Evolutionary conservation across 2,797 vertebrate species (phyloP), one percentile per base, ranked within the genome.

Genomic region (Vireo griseus): DNA sequence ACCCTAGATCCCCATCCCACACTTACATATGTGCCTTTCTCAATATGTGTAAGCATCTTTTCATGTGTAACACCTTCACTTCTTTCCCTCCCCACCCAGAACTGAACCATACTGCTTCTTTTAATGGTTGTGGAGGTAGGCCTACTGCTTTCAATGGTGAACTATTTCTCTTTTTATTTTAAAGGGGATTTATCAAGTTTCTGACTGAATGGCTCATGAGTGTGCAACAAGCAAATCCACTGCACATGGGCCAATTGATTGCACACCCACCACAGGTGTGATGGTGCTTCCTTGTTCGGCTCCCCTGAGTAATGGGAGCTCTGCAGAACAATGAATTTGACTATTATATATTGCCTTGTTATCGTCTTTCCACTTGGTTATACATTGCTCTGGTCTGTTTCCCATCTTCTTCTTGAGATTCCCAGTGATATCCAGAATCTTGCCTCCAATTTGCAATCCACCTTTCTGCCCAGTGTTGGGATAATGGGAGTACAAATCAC

Each of bases 201-300:
- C 57, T 71, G 40, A 55, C 33, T 59, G 65, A 90, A 74, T 29
- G 52, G 63, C 20, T 82, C 48, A 26, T 59, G 25, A 90, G 5
- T 16, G 26, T 5, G 10, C 42, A 79, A 40, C 29, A 79, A 76
- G 12, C 9, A 86, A 77, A 91, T 71, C 75, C 61, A 45, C 28
- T 2, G 0, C 24, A 37, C 0, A 0, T 24, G 28, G 45, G 22
- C 9, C 63, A 55, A 13, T 10, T 47, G 55, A 63, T 9, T 59
- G 63, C 25, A 40, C 35, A 24, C 5, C 19, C 29, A 51, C 17
- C n/a, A 19, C 11, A 79, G 74, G 39, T 59, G 40, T 0, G 8
- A 86, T 4, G 2, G 28, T 16, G 1, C 26, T 66, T 54, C 50
- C 25, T 76, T 76, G 9, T 47, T 26, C 2, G 1, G 42, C 12